These are phyloP conservation scores for Muscicapa adusta DNA, from an alignment of 2,113 vertebrate species.

Conservation along the genomic window DNA sequence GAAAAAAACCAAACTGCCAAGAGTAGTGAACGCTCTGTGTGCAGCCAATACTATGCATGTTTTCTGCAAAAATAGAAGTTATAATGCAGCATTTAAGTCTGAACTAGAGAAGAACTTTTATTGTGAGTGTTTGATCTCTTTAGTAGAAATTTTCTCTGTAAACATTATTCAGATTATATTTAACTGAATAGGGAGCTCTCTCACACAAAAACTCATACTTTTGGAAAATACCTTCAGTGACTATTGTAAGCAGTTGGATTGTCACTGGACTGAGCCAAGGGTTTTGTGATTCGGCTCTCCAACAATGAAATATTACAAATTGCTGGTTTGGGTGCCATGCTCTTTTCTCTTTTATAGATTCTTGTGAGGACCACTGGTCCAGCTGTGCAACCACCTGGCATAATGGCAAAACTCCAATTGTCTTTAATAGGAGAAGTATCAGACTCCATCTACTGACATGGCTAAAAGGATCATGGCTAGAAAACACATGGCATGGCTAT, in stretches of 20 bases:
- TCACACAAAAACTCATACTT: background rate
- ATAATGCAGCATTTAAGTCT: background rate
- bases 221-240: background rate
- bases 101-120: background rate
- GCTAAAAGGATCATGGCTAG: background rate
- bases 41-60: background rate
- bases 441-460: background rate
- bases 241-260: background rate
- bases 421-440: slow-evolving; percentile 30
- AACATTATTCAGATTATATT: background rate
- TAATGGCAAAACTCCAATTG: slow-evolving; percentile 6
- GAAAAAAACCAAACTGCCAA: background rate
- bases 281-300: background rate
- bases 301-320: background rate
- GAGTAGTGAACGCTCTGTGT: background rate
- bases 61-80: background rate
- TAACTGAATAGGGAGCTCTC: background rate
- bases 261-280: background rate
- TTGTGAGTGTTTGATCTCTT: background rate
- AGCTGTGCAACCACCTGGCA: background rate
- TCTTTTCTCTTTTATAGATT: background rate
- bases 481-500: background rate
- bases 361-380: background rate
- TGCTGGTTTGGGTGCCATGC: background rate
- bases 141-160: background rate